A percentile compares a stretch with the other conserved stretches of the same genome.
phyloP scores from a whole-genome alignment of 2,113 vertebrate genomes.

The Poicephalus gulielmi region DNA sequence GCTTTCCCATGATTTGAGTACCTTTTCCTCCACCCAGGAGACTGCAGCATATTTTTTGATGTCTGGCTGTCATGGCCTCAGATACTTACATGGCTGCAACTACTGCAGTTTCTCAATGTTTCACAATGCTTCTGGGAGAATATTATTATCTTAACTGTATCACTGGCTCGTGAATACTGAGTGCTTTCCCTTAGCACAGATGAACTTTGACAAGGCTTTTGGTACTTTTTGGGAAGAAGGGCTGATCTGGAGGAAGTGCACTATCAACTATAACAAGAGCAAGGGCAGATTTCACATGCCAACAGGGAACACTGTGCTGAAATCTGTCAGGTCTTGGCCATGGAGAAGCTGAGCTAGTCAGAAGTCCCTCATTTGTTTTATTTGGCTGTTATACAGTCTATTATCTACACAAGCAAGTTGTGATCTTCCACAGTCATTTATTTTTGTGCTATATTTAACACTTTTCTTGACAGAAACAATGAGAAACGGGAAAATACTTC shows the following conservation, averaged over 20 bases:
- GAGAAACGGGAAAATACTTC: background rate
- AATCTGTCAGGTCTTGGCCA: background rate
- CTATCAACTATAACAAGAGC: background rate
- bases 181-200: background rate
- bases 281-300: background rate
- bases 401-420: background rate
- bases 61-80: background rate
- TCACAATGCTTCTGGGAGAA: background rate
- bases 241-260: background rate
- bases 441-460: background rate
- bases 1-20: background rate
- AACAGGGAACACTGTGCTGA: background rate
- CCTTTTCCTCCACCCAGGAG: background rate
- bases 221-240: background rate
- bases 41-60: background rate
- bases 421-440: background rate
- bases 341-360: background rate
- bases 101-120: background rate
- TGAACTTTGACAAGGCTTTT: slow-evolving; percentile 6
- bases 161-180: background rate
- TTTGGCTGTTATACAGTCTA: background rate
- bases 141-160: background rate
- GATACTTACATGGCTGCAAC: background rate
- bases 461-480: slow-evolving; percentile 9
- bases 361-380: background rate